Base-by-base conservation (phyloP, 2,113 vertebrate genomes). In the Colinus virginianus region DNA sequence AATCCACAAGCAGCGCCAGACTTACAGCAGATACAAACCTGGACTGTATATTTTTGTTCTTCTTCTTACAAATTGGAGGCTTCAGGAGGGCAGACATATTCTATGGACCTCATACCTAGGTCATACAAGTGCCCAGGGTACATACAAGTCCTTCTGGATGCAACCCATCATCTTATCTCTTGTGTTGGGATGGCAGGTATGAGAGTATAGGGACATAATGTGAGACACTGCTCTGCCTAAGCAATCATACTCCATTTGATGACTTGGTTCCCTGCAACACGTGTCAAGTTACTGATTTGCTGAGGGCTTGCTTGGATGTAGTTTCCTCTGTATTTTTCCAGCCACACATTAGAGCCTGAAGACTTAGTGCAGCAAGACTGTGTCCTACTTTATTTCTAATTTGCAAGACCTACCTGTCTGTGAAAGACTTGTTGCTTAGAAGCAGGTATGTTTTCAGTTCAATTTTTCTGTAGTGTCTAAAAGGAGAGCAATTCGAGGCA, bases 251-350 rank as follows among this genome's bases (percentile, higher is more conserved):
- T 85, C 51, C 6, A 0, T 69, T 89, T 95, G 61, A 82, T 53
- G 64, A 55, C 80, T 92, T 69, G 66, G 36, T 93, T 87, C 49
- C 75, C 66, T 66, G 55, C 46, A 71, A 25, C 30, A 2, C 42
- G 79, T 85, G 90, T 92, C 93, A 95, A 40, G 62, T 95, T 96
- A 91, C 87, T 58, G 79, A 63, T 72, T 85, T 83, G 62, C 85
- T 84, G 75, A 89, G 59, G 74, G 55, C 55, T 42, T 96, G 55
- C 55, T 42, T 96, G 93, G 76, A 84, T 94, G 95, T 84, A 42
- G 85, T 91, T 96, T 95, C 88, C 69, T 71, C 51, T 68, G 80
- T 95, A 58, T 78, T 95, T 94, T 96, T 91, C 91, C 94, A 96
- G 78, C 36, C 71, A 25, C 68, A 16, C 2, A 2, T 36, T 66